Percentiles rank a stretch among this genome's conserved stretches.
Conservation (phyloP, 2,113 vertebrate species). For the cattle (Bos taurus) region ARS-UCD2.0 NC_037347.1:47429001-47429500, state of each 20-base stretch:
- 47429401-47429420: background rate
- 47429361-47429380: background rate
- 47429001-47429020: background rate
- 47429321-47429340: background rate
- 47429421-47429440: background rate
- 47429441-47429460: background rate
- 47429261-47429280: background rate
- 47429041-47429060: background rate
- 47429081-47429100: background rate
- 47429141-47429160: background rate
- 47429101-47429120: background rate
- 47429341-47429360: background rate
- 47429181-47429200: background rate
- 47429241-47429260: background rate
- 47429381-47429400: background rate
- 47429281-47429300: background rate
- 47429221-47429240: background rate
- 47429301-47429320: background rate
- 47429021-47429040: background rate
- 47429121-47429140: background rate
- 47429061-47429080: background rate
- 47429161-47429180: background rate
- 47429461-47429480: background rate
- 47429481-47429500: background rate
- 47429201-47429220: background rate